Base-by-base conservation (phyloP, 2,797 vertebrate genomes). In the Microtus obscurus region DNA sequence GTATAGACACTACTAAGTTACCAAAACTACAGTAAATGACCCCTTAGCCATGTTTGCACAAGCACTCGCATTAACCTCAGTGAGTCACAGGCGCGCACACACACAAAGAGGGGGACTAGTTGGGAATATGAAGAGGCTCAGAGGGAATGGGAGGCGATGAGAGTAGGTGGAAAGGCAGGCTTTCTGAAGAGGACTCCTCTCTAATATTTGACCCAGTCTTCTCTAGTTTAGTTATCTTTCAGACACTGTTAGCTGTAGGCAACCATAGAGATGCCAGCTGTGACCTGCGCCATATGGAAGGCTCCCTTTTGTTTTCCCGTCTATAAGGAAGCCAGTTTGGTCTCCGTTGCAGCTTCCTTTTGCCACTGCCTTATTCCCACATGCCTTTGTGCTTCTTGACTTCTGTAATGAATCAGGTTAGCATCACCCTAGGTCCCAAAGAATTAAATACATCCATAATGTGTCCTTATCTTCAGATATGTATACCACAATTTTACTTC, bases 401-500 rank as follows among this genome's bases (percentile, higher is more conserved):
- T 83, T 71, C 59, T 80, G n/a, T 90, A 40, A 83, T 61, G 40
- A 87, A 76, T 83, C n/a, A 7, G 5, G 61, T 74, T 45, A 90
- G 43, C 77, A 69, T 76, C 87, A 80, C 61, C 56, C 31, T 27
- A 16, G 65, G 51, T 92, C 48, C 27, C 27, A 74, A 65, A 34
- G 31, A 90, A 69, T 94, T 69, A 85, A 83, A 92, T 56, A 71
- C 53, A 87, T 48, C 31, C 37, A 37, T 87, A 90, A 43, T 14
- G 73, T 56, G n/a, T 51, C 17, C 25, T 81, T 10, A 11, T 34
- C 81, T 88, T 90, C 77, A 59, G 43, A 69, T 27, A 37, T 69
- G 4, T 27, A 73, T 63, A 37, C 56, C 56, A 59, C 71, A 48
- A 74, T 85, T 43, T 90, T 83, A 69, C 25, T 40, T 40, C 94